Conservation (phyloP, 2,797 vertebrate species). For the Takifugu rubripes region DNA sequence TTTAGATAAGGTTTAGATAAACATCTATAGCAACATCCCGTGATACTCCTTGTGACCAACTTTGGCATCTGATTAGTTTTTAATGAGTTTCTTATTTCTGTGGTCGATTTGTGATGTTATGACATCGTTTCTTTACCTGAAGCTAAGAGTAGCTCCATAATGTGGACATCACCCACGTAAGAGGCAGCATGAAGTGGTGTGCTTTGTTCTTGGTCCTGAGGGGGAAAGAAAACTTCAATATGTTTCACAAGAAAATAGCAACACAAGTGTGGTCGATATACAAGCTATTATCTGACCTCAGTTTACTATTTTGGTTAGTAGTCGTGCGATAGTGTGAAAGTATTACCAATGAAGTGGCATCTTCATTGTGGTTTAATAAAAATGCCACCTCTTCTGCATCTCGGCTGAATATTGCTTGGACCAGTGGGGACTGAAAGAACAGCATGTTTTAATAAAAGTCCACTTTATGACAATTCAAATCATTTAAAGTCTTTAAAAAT, state of each 20-base stretch:
- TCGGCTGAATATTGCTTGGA: slow-evolving; percentile 96
- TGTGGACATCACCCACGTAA: slow-evolving; percentile 87
- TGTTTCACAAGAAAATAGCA: background rate
- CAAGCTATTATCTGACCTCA: background rate
- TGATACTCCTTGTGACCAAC: background rate
- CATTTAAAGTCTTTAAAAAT: background rate
- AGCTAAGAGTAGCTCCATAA: slow-evolving; percentile 89
- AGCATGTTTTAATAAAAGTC: background rate
- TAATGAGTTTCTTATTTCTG: background rate
- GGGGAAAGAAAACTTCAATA: background rate
- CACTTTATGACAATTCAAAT: background rate
- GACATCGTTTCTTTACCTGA: slow-evolving; percentile 76
- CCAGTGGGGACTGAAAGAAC: slow-evolving; percentile 83
- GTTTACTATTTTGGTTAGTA: background rate
- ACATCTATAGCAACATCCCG: background rate
- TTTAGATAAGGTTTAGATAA: background rate
- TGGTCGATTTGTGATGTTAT: too few relatives aligned
- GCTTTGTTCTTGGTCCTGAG: slow-evolving; percentile 92
- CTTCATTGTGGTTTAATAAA: slow-evolving; percentile 87
- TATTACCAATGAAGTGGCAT: slow-evolving; percentile 88
- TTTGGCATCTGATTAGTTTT: background rate
- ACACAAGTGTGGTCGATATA: background rate
- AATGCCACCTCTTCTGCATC: slow-evolving; percentile 90
- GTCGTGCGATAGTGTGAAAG: background rate
- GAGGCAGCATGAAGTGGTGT: slow-evolving; percentile 94